Percentiles rank a stretch among this genome's conserved stretches.
These are phyloP conservation scores for Brachionus angularis DNA, from an alignment of 1,140 invertebrate genomes.

Conservation along the genomic window DNA sequence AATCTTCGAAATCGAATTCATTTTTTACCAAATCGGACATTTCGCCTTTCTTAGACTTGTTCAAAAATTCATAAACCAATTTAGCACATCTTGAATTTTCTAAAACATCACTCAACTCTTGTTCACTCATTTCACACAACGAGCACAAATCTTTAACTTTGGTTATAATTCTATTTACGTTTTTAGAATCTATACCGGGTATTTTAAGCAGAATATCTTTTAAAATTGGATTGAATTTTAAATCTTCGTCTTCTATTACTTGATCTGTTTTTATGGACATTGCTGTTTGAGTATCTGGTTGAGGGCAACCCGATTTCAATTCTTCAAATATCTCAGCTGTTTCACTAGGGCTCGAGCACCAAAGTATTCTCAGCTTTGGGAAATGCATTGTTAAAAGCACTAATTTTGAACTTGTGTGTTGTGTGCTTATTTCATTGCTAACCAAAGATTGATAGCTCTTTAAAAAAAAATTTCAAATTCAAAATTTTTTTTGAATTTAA, in stretches of 20 bases:
- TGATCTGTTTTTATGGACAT: constrained; percentile 52
- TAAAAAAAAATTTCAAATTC: neutral
- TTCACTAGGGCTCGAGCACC: constrained; percentile 89
- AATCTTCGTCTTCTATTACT: constrained; percentile 49
- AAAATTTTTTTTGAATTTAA: neutral
- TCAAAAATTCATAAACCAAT: constrained; percentile 57
- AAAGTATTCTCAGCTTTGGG: constrained; percentile 81
- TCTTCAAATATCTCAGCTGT: constrained; percentile 88
- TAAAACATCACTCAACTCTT: constrained; percentile 66
- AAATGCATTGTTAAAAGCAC: constrained; percentile 90
- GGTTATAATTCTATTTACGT: constrained; percentile 72
- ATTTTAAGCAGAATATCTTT: constrained; percentile 81
- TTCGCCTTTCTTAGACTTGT: constrained; percentile 47
- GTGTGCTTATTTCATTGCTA: constrained; percentile 66
- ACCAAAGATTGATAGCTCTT: constrained; percentile 20
- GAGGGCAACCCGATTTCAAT: constrained; percentile 65
- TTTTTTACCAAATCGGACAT: neutral
- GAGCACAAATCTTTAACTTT: constrained; percentile 65
- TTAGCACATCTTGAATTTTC: constrained; percentile 61
- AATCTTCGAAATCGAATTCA: constrained; percentile 41
- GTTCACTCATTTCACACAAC: constrained; percentile 61
- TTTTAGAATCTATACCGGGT: constrained; percentile 82
- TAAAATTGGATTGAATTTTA: constrained; percentile 54
- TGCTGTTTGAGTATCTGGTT: constrained; percentile 59
- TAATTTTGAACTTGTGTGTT: constrained; percentile 71